Base-by-base conservation (phyloP, 2,888 invertebrate species). In the Heliconius sara region DNA sequence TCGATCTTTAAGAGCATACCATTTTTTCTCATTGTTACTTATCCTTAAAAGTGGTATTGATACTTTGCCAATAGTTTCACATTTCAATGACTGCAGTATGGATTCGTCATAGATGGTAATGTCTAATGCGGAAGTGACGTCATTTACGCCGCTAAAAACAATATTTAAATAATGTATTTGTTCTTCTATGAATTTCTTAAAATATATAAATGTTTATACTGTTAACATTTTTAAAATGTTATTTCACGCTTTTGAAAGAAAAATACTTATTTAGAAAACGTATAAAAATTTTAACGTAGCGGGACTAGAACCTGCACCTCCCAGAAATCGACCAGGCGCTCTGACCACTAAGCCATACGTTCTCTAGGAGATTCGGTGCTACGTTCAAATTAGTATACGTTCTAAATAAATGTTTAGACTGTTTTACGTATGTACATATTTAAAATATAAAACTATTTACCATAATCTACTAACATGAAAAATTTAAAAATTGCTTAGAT, bases 1-100 rank as follows among this genome's bases (percentile, higher is more conserved):
- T 76, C 91, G 87, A 83, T 93, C 89, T 79, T 93, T 93, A 3
- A 95, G 86, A 2, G 93, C 93, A 83, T 93, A 95, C 95, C 95
- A 95, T 81, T 91, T 88, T 80, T 91, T 92, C 84, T 95, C 94
- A 27, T 92, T 90, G 76, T 93, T 94, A 47, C 89, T 87, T 72
- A 95, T 91, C 83, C 94, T 88, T 22, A 95, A 86, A 43, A 95
- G 83, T 0, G 95, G 95, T 84, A 95, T 91, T 3, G 94, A 91
- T 79, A 95, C 85, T 83, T 92, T 92, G 0, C 95, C 95, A 3
- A 95, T 87, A 4, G 88, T 90, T 76, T 92, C 95, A 0, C 91
- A 90, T 82, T 89, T 90, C 85, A 88, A 87, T 0, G 89, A 87
- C 43, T 87, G 88, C 71, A 93, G 90, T 67, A 93, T 86, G 1